Evolutionary conservation across 2,113 vertebrate species (phyloP).

Genomic region (Sapayoa aenigma): DNA sequence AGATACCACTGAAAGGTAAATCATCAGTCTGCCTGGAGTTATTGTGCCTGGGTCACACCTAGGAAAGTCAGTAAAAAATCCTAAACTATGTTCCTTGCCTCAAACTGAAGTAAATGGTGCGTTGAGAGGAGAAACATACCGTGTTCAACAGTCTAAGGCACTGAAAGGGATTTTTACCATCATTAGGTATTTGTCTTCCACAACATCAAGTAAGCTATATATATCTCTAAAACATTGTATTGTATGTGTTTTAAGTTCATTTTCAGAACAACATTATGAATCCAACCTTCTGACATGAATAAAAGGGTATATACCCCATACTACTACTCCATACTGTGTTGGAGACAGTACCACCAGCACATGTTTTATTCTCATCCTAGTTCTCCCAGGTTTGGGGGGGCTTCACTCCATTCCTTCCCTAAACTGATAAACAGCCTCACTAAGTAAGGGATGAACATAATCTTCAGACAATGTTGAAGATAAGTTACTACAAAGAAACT

Average conservation of each 20-base stretch:
- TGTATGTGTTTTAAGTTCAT: background rate
- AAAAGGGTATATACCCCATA: background rate
- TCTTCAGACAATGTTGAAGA: background rate
- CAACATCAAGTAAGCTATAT: background rate
- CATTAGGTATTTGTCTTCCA: background rate
- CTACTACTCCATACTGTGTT: background rate
- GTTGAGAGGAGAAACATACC: background rate
- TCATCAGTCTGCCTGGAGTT: background rate
- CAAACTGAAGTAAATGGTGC: background rate
- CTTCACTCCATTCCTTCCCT: background rate
- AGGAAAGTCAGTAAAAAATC: background rate
- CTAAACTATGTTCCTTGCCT: background rate
- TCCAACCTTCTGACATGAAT: background rate
- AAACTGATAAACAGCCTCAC: background rate
- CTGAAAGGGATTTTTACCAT: background rate
- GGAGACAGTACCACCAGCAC: background rate
- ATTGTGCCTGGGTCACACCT: rapidly evolving
- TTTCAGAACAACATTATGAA: background rate
- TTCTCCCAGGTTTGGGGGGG: background rate
- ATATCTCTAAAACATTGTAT: background rate
- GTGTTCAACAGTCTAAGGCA: background rate
- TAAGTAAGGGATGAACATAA: background rate
- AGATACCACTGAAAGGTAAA: background rate
- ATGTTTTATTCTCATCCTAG: background rate
- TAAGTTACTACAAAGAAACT: background rate